Percentiles rank a stretch among this genome's conserved stretches.
Conservation (phyloP, 2,797 vertebrate species). For the Phalloptychus januarius region DNA sequence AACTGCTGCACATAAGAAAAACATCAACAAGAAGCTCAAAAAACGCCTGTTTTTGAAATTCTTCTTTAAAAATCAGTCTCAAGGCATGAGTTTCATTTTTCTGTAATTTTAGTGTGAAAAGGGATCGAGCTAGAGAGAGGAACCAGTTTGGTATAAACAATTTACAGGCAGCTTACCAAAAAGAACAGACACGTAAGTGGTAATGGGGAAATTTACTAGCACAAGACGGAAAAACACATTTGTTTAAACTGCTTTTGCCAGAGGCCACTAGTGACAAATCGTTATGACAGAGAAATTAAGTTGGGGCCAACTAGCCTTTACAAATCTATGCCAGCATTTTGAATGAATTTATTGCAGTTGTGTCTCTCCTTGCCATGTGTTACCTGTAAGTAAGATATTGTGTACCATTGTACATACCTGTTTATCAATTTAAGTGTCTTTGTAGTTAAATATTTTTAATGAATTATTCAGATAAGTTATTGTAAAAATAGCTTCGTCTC, state of each 20-base stretch:
- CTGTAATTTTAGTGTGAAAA: neutral
- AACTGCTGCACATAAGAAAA: neutral
- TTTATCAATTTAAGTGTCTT: neutral
- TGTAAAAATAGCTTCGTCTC: neutral
- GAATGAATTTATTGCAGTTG: neutral
- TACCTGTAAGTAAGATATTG: neutral
- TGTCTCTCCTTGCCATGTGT: neutral
- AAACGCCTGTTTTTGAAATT: neutral
- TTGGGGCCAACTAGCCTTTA: neutral
- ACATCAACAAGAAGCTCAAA: neutral
- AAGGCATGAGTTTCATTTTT: neutral
- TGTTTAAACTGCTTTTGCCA: neutral
- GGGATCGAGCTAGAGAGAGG: neutral
- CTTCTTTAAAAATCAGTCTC: neutral
- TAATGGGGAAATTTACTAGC: neutral
- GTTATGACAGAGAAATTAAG: neutral
- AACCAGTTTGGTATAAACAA: neutral
- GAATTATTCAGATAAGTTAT: neutral
- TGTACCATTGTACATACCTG: neutral
- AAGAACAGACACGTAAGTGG: neutral
- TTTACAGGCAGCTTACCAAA: neutral
- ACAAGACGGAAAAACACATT: neutral
- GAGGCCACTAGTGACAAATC: neutral
- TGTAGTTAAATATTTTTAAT: neutral
- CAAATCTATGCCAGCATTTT: neutral